Base-by-base conservation (phyloP, 2,113 vertebrate genomes). In the Hymenochirus boettgeri region DNA sequence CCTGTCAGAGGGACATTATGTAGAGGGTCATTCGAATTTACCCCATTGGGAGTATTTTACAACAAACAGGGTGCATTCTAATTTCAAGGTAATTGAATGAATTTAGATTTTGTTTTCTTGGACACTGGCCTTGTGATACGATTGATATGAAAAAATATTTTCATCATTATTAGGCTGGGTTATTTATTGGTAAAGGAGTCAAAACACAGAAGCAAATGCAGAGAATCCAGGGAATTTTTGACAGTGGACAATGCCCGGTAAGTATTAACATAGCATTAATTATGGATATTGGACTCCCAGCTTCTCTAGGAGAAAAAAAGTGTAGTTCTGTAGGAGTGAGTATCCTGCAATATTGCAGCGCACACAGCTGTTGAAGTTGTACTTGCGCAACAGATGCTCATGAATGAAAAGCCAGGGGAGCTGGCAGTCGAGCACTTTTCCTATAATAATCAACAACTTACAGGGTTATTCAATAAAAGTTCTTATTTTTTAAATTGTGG, bases 201-300 rank as follows among this genome's bases (percentile, higher is more conserved):
- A 77, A 83, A 69, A 60, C 22, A 72, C 21, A 7, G 72, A 74
- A 71, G 78, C 75, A 61, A 70, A 19, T 0, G 67, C 79, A 58
- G 75, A 78, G 27, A 77, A 81, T 73, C 83, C 80, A 55, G 79
- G 48, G 82, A 83, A 55, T 27, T 77, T 73, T 75, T 78, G 37
- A 54, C 75, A 24, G 65, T 75, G 0, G 69, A 59, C 48, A 63
- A 73, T 74, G 76, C 82, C 74, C 77, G 83, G 81, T 78, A 71
- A 79, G 72, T 60, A 48, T 42, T n/a, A n/a, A n/a, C n/a, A n/a
- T n/a, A n/a, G n/a, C n/a, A n/a, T n/a, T n/a, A n/a, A n/a, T n/a
- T n/a, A n/a, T n/a, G n/a, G n/a, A n/a, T n/a, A n/a, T n/a, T n/a
- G n/a, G n/a, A n/a, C n/a, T n/a, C n/a, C n/a, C n/a, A n/a, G n/a